Percentiles rank a stretch among this genome's conserved stretches.
Conservation (phyloP, 2,888 invertebrate genomes). For the Drosophila yooni region DNA sequence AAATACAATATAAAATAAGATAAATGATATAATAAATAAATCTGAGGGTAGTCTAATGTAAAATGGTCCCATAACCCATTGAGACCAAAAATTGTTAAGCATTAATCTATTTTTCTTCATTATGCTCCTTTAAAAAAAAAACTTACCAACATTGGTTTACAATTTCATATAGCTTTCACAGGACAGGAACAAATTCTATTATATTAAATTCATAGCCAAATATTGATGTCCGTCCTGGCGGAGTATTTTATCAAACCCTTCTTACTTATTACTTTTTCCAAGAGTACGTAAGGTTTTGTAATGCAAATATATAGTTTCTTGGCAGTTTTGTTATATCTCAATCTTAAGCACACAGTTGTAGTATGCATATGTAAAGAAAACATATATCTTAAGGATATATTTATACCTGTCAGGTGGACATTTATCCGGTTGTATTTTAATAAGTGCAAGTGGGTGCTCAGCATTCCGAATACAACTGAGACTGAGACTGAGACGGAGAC, state of each 20-base stretch:
- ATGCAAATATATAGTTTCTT: neutral
- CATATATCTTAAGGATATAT: neutral
- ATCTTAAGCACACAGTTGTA: neutral
- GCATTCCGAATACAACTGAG: slow-evolving; percentile 7
- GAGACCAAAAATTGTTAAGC: neutral
- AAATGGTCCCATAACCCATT: neutral
- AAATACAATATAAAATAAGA: too few species aligned
- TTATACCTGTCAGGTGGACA: slow-evolving; percentile 1
- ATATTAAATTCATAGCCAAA: neutral
- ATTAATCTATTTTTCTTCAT: neutral
- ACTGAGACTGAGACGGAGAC: slow-evolving; percentile 5
- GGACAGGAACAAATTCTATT: neutral
- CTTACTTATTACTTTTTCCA: neutral
- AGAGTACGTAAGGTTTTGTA: neutral
- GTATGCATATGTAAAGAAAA: neutral
- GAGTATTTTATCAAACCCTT: neutral
- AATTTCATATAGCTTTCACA: neutral
- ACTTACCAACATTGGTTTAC: neutral
- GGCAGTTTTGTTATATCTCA: neutral
- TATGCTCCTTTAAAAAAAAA: neutral
- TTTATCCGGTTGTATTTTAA: slow-evolving; percentile 6
- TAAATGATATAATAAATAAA: neutral
- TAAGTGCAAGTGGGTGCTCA: slow-evolving; percentile 6
- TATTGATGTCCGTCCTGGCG: neutral
- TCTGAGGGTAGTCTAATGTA: fast-evolving